Conservation (phyloP, 2,888 invertebrate species). For the Crepidodera aurea region DNA sequence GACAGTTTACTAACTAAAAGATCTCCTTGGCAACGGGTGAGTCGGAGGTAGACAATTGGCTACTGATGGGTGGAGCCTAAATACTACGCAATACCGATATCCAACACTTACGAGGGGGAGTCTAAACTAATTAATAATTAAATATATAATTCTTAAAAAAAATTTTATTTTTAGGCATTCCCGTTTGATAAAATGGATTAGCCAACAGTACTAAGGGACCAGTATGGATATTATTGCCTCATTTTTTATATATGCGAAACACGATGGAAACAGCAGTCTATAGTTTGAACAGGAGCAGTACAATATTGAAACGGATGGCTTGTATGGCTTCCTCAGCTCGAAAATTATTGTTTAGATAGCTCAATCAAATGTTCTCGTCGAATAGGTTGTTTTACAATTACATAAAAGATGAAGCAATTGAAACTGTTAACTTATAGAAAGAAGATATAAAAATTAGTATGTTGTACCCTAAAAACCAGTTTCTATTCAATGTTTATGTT, state of each 20-base stretch:
- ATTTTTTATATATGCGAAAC: constrained; percentile 45
- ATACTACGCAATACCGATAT: too few species aligned
- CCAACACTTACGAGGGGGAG: too few species aligned
- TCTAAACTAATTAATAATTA: too few species aligned
- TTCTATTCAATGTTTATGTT: constrained; percentile 5
- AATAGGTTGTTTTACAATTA: not conserved
- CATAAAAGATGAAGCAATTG: constrained; percentile 26
- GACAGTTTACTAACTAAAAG: too few species aligned
- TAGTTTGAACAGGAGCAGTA: not conserved
- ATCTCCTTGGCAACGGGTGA: too few species aligned
- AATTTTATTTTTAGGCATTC: constrained; percentile 44
- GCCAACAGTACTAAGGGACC: constrained; percentile 36
- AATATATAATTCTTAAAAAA: too few species aligned
- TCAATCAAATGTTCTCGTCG: not conserved
- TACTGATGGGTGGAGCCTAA: too few species aligned
- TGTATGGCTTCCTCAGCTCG: not conserved
- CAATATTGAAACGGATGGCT: not conserved
- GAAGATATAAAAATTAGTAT: constrained; percentile 14
- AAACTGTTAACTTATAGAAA: constrained; percentile 18
- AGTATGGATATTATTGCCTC: constrained; percentile 44
- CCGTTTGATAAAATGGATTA: constrained; percentile 29
- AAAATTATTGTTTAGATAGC: constrained; percentile 1
- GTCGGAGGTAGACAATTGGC: too few species aligned
- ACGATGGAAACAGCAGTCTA: not conserved
- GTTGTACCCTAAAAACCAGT: constrained; percentile 22